Percentiles rank a stretch among this genome's conserved stretches.
Evolutionary conservation across 1,140 invertebrate genomes (phyloP).

Genomic region (Contarinia nasturtii): DNA sequence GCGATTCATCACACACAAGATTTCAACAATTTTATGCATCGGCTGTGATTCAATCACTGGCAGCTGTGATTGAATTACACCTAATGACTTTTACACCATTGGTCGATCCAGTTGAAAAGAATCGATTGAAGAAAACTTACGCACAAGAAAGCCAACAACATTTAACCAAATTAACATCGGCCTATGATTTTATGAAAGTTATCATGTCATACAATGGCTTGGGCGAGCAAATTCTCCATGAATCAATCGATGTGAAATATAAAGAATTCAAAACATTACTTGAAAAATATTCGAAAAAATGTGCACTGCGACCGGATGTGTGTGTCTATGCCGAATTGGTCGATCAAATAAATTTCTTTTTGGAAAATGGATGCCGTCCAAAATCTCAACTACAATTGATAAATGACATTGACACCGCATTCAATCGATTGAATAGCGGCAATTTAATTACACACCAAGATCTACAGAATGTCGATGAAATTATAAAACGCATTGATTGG

Average conservation of each 20-base stretch:
- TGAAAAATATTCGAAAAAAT: constrained; percentile 19
- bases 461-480: neutral
- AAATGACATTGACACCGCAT: neutral
- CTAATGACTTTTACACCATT: constrained; percentile 27
- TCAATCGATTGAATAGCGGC: neutral
- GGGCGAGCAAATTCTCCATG: constrained; percentile 11
- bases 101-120: constrained; percentile 58
- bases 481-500: neutral
- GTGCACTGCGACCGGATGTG: constrained; percentile 34
- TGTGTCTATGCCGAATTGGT: constrained; percentile 29
- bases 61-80: constrained; percentile 23
- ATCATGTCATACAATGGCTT: constrained; percentile 17
- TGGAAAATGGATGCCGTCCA: constrained; percentile 16
- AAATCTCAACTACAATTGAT: constrained; percentile 9
- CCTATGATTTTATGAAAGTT: constrained; percentile 18
- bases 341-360: constrained; percentile 16
- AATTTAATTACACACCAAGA: neutral
- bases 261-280: constrained; percentile 17
- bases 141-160: constrained; percentile 36
- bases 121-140: constrained; percentile 43
- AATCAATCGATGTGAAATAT: too few relatives aligned
- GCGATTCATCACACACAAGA: too few relatives aligned
- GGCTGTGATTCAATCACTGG: constrained; percentile 9
- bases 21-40: too few relatives aligned
- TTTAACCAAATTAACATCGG: constrained; percentile 8